Percentiles rank a stretch among this genome's conserved stretches.
Evolutionary conservation across 1,140 invertebrate genomes (phyloP).

Genomic region (Bombus waltoni): DNA sequence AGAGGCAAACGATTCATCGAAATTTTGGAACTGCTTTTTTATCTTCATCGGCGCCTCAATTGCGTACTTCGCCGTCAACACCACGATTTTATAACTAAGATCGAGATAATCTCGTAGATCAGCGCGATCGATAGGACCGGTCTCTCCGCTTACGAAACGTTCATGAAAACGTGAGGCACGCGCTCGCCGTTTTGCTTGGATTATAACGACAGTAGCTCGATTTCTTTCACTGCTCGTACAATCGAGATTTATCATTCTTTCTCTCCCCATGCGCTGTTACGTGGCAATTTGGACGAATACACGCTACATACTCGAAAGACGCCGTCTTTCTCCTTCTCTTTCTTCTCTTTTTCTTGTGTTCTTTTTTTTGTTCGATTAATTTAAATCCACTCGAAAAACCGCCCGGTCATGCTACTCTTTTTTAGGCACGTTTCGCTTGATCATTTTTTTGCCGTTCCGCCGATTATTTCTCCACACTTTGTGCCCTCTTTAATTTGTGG

Average conservation of each 20-base stretch:
- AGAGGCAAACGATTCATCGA: background rate
- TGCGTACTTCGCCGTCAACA: background rate
- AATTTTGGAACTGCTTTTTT: background rate
- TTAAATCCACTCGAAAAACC: constrained; percentile 3
- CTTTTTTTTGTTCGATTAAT: background rate
- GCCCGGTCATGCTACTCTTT: constrained; percentile 4
- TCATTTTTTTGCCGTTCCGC: background rate
- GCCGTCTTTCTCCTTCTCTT: background rate
- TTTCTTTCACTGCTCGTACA: background rate
- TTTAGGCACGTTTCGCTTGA: no score
- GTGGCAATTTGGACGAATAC: constrained; percentile 6
- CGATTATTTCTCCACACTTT: background rate
- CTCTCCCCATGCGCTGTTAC: background rate
- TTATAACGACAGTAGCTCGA: constrained; percentile 16
- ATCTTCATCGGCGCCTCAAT: background rate
- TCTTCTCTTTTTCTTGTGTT: background rate
- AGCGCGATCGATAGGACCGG: constrained; percentile 11
- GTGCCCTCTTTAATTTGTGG: background rate
- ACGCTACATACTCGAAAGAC: constrained; percentile 7
- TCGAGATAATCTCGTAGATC: constrained; percentile 18
- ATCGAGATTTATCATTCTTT: constrained; percentile 44
- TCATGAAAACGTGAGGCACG: constrained; percentile 56
- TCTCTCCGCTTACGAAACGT: constrained; percentile 35
- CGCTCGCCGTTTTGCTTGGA: constrained; percentile 9
- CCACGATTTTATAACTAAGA: background rate